A percentile compares a stretch with the other conserved stretches of the same genome.
These are phyloP conservation scores for Lonchura striata DNA, from an alignment of 2,113 vertebrate genomes.

Conservation along the genomic window DNA sequence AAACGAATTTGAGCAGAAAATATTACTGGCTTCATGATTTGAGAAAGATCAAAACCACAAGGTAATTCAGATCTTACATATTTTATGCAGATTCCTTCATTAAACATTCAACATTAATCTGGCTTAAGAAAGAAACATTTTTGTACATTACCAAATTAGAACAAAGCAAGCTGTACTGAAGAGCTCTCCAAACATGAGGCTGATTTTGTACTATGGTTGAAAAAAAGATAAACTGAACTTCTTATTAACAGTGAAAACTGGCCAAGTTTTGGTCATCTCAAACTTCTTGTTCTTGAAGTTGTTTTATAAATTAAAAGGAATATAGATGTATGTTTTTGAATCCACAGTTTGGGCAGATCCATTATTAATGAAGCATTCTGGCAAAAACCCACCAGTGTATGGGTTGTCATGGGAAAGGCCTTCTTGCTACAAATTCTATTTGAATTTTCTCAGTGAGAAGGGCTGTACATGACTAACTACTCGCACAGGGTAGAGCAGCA, in stretches of 20 bases:
- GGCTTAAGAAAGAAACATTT: conserved; percentile 28
- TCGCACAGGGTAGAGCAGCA: not conserved
- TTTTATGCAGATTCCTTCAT: conserved; percentile 24
- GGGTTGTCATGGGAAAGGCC: not conserved
- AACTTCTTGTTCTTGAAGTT: not conserved
- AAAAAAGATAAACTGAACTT: not conserved
- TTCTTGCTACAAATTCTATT: not conserved
- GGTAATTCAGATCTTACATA: not conserved
- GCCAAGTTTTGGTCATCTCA: not conserved
- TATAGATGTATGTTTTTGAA: not conserved
- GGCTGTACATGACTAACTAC: not conserved
- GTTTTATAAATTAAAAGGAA: conserved; percentile 12
- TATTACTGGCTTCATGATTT: not conserved
- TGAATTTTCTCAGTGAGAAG: conserved; percentile 3
- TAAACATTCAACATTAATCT: conserved; percentile 31
- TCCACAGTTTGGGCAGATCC: not conserved
- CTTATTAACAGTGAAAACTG: not conserved
- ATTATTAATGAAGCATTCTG: not conserved
- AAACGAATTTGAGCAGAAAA: not conserved
- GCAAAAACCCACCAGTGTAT: not conserved
- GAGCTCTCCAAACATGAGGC: not conserved
- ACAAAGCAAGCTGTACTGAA: conserved; percentile 34
- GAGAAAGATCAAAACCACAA: conserved; percentile 1
- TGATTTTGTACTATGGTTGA: not conserved
- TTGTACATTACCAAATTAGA: conserved; percentile 8